Base-by-base conservation (phyloP, 1,140 invertebrate species). In the Colletes gigas region DNA sequence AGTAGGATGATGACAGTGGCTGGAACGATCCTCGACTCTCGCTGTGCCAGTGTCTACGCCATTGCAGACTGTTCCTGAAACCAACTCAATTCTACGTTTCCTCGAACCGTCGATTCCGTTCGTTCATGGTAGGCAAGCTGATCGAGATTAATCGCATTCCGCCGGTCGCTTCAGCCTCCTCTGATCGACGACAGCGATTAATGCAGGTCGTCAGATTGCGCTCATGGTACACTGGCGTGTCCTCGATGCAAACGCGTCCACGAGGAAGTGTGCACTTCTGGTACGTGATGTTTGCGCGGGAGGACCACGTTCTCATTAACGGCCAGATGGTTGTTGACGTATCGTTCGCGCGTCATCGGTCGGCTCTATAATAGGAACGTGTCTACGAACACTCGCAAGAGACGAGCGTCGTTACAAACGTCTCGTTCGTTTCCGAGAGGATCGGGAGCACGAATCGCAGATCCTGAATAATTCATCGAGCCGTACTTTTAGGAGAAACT, bases 381-480 rank as follows among this genome's bases (percentile, higher is more conserved):
- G 9, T 67, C 63, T n/a, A 10, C 17, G 17, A n/a, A 69, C 30
- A 6, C 15, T 44, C 19, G 3, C 19, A 12, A 12, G 67, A 55
- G 52, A n/a, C 52, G 9, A 41, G 39, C 15, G 7, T 15, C 7
- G 50, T 62, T 14, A 30, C 30, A 30, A 30, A 30, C 30, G 30
- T 30, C 30, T 30, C 57, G 44, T 72, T 75, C 65, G 30, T 74
- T 66, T 67, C n/a, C 54, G 57, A 50, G 55, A 47, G 78, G 83
- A 86, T 86, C 81, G 74, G 70, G 73, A 60, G 86, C 76, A 80
- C 78, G 75, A 87, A 86, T 83, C 81, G 88, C 80, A 70, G 67
- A 71, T 54, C 4, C 83, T 91, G 89, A 91, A 91, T 91, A 89
- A 90, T 91, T 91, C 90, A 91, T 90, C 80, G 88, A 89, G 87